These are phyloP conservation scores for Drosophila ercepeae DNA, from an alignment of 1,140 invertebrate genomes.

Conservation along the genomic window DNA sequence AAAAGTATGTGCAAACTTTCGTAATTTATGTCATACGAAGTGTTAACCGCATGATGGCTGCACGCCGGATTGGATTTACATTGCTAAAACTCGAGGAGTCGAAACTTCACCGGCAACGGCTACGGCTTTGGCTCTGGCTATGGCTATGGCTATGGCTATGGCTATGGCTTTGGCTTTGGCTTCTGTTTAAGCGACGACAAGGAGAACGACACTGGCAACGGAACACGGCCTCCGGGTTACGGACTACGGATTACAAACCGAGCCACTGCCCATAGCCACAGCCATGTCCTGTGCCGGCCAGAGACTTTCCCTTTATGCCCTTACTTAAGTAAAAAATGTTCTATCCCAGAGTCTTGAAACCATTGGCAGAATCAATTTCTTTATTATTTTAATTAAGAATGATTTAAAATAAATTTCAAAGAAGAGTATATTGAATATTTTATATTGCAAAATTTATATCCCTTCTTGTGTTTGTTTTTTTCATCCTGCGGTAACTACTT, in stretches of 20 bases:
- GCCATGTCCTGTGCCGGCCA: conserved; percentile 34
- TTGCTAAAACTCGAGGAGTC: conserved; percentile 68
- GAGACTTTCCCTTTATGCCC: conserved; percentile 13
- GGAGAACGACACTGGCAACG: neutral
- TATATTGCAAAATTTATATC: neutral
- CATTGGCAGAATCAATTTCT: neutral
- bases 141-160: no score
- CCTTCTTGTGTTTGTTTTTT: conserved; percentile 13
- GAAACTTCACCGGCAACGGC: conserved; percentile 64
- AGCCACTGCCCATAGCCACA: conserved; percentile 6
- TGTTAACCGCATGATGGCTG: conserved; percentile 82
- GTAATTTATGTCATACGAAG: conserved; percentile 82
- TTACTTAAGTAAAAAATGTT: neutral
- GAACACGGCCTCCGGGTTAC: conserved; percentile 13
- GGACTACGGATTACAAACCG: neutral
- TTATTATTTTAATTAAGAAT: neutral
- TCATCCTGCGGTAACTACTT: conserved; percentile 45
- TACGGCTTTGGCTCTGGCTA: neutral
- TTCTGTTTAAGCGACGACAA: conserved; percentile 6
- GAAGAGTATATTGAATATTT: neutral
- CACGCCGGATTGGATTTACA: conserved; percentile 81
- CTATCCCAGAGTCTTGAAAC: neutral
- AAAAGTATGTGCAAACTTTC: conserved; percentile 81
- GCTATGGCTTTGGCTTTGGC: no score
- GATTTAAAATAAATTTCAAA: neutral